Evolutionary conservation across 2,888 invertebrate genomes (phyloP).

Genomic region (Panopea generosa): DNA sequence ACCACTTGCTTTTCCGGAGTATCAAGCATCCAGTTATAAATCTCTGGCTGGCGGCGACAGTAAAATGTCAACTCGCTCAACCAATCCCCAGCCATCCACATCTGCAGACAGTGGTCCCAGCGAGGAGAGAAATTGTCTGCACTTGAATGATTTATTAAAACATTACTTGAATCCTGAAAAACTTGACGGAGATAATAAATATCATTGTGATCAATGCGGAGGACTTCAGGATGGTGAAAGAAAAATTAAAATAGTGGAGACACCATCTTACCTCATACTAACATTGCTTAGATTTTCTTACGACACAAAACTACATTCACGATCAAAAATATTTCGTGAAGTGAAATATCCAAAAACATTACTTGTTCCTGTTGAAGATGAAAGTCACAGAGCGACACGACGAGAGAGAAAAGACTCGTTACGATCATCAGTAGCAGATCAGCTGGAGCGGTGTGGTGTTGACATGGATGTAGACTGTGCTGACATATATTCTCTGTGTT

Average conservation of each 20-base stretch:
- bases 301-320: conserved; percentile 89
- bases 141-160: conserved; percentile 91
- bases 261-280: conserved; percentile 92
- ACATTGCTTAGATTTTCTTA: conserved; percentile 93
- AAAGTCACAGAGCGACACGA: conserved; percentile 6
- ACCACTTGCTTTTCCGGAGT: conserved; percentile 84
- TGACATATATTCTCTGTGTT: conserved; percentile 90
- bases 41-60: conserved; percentile 60
- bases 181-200: conserved; percentile 92
- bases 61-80: conserved; percentile 46
- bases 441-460: conserved; percentile 61
- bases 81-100: conserved; percentile 9
- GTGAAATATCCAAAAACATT: conserved; percentile 83
- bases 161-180: conserved; percentile 92
- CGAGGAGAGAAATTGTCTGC: conserved; percentile 55
- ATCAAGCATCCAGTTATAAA: conserved; percentile 56
- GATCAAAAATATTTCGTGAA: conserved; percentile 91
- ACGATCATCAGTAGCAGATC: conserved; percentile 52
- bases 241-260: conserved; percentile 89
- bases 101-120: background rate
- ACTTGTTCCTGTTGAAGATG: conserved; percentile 76
- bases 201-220: conserved; percentile 92
- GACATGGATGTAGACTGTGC: conserved; percentile 53
- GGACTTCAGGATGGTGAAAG: conserved; percentile 92
- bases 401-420: conserved; percentile 42